Percentiles rank a stretch among this genome's conserved stretches.
phyloP scores from a whole-genome alignment of 2,113 vertebrate genomes.

The Pomatostomus ruficeps region DNA sequence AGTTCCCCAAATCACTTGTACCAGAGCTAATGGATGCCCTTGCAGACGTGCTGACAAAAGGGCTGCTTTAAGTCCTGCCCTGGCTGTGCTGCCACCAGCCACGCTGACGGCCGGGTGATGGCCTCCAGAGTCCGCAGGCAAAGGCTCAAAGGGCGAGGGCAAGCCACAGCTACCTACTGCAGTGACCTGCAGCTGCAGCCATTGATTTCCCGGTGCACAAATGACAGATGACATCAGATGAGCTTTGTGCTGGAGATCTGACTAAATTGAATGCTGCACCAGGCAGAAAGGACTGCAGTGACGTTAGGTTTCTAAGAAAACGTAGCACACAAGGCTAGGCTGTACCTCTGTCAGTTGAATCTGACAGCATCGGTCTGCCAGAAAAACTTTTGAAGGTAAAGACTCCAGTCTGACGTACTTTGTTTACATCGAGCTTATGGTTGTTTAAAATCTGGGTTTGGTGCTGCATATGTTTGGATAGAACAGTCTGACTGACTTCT shows the following conservation, averaged over 20 bases:
- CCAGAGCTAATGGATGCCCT: background rate
- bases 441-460: background rate
- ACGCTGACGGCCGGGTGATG: background rate
- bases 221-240: slow-evolving; percentile 34
- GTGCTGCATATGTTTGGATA: background rate
- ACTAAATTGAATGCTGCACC: background rate
- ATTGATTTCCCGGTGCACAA: background rate
- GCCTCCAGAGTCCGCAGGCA: background rate
- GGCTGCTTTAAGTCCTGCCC: background rate
- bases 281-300: background rate
- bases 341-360: background rate
- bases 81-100: background rate
- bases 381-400: background rate
- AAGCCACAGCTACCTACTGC: background rate
- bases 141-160: background rate
- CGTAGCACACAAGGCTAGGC: background rate
- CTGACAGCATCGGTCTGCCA: background rate
- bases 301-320: background rate
- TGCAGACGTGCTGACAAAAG: background rate
- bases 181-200: slow-evolving; percentile 1
- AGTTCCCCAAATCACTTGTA: background rate
- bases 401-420: background rate
- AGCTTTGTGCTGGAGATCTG: slow-evolving; percentile 9
- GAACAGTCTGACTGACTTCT: background rate
- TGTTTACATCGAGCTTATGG: background rate